Percentiles rank a stretch among this genome's conserved stretches.
Evolutionary conservation across 1,140 invertebrate species (phyloP).

Genomic region (Aphaenogaster floridana): DNA sequence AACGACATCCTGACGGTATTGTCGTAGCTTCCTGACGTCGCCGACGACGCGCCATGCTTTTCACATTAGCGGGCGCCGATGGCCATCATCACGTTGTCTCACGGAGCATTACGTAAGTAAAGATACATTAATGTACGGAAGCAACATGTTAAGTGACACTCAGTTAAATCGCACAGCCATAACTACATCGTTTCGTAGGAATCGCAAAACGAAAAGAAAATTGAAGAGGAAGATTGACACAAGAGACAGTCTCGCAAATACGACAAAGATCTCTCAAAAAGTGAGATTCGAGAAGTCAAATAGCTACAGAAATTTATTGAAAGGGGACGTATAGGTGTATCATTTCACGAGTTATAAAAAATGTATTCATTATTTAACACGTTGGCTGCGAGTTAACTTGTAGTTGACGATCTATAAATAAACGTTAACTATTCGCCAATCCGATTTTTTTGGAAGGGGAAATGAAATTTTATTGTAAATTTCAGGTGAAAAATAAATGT

Average conservation of each 20-base stretch:
- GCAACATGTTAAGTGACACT: constrained; percentile 2
- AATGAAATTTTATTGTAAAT: too few relatives aligned
- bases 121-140: constrained; percentile 31
- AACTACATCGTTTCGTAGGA: not conserved
- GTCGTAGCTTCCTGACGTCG: constrained; percentile 48
- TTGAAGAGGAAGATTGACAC: not conserved
- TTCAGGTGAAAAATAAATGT: too few relatives aligned
- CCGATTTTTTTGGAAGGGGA: too few relatives aligned
- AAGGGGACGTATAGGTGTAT: not conserved
- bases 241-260: not conserved
- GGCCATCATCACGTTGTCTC: constrained; percentile 35
- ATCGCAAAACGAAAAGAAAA: not conserved
- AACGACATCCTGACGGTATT: constrained; percentile 54
- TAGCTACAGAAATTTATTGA: not conserved
- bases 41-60: constrained; percentile 34
- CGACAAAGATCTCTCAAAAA: not conserved
- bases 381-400: too few relatives aligned
- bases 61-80: constrained; percentile 48
- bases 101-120: constrained; percentile 48
- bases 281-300: not conserved
- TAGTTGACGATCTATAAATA: too few relatives aligned
- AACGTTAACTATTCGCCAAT: too few relatives aligned
- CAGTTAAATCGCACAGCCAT: not conserved
- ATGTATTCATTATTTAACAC: too few relatives aligned
- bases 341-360: not conserved